A percentile compares a stretch with the other conserved stretches of the same genome.
These are phyloP conservation scores for Drosophila ogumai DNA, from an alignment of 1,140 invertebrate species.

Conservation along the genomic window DNA sequence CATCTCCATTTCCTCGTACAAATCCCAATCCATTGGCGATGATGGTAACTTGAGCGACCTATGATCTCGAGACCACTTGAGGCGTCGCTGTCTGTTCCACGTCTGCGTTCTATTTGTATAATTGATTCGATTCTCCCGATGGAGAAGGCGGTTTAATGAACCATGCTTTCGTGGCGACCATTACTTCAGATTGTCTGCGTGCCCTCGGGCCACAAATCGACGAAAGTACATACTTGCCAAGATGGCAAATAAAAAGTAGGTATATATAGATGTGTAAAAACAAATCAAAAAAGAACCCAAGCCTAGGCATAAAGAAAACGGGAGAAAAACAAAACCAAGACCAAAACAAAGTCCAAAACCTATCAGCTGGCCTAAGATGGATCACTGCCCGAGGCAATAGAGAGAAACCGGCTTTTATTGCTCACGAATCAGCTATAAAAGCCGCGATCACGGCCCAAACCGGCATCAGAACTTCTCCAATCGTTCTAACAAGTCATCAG, in stretches of 20 bases:
- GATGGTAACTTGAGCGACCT: constrained; percentile 44
- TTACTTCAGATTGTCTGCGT: constrained; percentile 35
- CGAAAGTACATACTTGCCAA: constrained; percentile 68
- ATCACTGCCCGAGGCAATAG: constrained; percentile 59
- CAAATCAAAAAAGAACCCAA: constrained; percentile 7
- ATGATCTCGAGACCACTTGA: constrained; percentile 59
- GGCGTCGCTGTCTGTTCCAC: constrained; percentile 53
- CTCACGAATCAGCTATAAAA: constrained; percentile 56
- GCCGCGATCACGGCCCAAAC: not conserved
- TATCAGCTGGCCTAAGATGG: constrained; percentile 56
- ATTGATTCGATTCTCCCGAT: constrained; percentile 67
- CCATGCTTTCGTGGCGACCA: constrained; percentile 55
- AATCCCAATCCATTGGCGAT: constrained; percentile 26
- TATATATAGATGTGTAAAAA: not conserved
- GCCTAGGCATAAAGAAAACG: constrained; percentile 32
- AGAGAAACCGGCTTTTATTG: constrained; percentile 65
- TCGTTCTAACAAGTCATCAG: constrained; percentile 57
- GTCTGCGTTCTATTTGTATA: constrained; percentile 57
- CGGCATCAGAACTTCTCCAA: constrained; percentile 61
- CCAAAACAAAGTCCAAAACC: constrained; percentile 45
- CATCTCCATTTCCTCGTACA: not conserved
- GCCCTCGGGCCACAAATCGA: constrained; percentile 53
- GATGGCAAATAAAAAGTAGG: constrained; percentile 23
- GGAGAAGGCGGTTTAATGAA: constrained; percentile 61
- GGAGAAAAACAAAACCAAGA: constrained; percentile 30